Evolutionary conservation across 2,113 vertebrate species (phyloP).

Genomic region (Cryptotis parvus): DNA sequence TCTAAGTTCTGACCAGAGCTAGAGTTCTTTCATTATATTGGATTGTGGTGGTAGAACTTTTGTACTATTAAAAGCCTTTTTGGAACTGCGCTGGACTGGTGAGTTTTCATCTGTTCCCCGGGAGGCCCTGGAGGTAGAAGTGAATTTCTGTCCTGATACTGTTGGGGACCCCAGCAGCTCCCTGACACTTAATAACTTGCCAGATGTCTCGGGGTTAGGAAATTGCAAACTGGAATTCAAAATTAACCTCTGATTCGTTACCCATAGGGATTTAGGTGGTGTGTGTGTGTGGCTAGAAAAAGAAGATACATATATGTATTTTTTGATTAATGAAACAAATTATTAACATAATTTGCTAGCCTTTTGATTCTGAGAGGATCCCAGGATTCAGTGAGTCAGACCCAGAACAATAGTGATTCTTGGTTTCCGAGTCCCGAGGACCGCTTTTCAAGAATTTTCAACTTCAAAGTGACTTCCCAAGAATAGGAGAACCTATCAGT

Average conservation of each 20-base stretch:
- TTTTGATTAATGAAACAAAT: background rate
- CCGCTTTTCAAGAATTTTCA: background rate
- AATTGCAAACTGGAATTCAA: background rate
- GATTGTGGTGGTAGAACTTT: too few relatives aligned
- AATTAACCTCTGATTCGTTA: background rate
- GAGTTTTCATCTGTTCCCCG: too few relatives aligned
- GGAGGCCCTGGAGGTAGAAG: too few relatives aligned
- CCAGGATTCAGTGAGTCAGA: background rate
- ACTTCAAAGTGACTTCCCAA: background rate
- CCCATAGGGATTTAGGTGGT: background rate
- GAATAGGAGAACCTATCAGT: background rate
- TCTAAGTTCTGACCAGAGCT: too few relatives aligned
- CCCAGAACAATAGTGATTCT: background rate
- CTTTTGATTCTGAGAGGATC: background rate
- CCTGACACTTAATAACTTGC: too few relatives aligned
- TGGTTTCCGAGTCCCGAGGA: background rate
- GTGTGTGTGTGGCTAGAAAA: background rate
- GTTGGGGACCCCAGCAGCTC: too few relatives aligned
- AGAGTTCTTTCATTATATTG: too few relatives aligned
- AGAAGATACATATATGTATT: too few relatives aligned
- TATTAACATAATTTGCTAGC: background rate
- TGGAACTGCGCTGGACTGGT: too few relatives aligned
- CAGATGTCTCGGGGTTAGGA: slow-evolving; percentile 25
- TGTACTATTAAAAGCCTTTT: too few relatives aligned
- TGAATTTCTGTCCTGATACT: too few relatives aligned